These are phyloP conservation scores for Acronicta leporina DNA, from an alignment of 2,888 invertebrate genomes.

Conservation along the genomic window DNA sequence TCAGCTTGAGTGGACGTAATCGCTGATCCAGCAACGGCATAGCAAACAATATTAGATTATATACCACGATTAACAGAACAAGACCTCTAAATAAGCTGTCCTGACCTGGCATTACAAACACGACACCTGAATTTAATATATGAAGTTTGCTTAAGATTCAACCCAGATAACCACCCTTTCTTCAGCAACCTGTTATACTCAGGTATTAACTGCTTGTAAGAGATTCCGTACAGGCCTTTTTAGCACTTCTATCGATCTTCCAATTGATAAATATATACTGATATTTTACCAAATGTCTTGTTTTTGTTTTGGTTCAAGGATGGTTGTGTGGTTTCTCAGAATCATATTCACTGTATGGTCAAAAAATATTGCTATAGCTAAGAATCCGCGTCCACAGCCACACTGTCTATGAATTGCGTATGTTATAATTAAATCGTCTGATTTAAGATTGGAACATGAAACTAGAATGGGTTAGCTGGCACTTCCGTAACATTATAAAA, in stretches of 20 bases:
- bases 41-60: slow-evolving; percentile 35
- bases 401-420: slow-evolving; percentile 5
- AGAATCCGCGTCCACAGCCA: background rate
- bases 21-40: slow-evolving; percentile 48
- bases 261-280: too few species aligned
- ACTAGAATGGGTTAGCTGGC: slow-evolving; percentile 6
- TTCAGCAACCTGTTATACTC: too few species aligned
- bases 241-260: too few species aligned
- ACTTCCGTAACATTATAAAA: slow-evolving; percentile 30
- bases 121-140: too few species aligned
- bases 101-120: background rate
- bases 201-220: too few species aligned
- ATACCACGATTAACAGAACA: slow-evolving; percentile 14
- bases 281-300: too few species aligned
- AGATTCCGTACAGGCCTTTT: too few species aligned
- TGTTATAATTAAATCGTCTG: slow-evolving; percentile 19
- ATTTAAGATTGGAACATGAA: slow-evolving; percentile 9
- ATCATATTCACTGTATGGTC: too few species aligned
- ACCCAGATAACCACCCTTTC: too few species aligned
- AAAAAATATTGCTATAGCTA: background rate
- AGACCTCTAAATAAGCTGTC: slow-evolving; percentile 1
- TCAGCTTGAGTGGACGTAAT: slow-evolving; percentile 54
- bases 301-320: too few species aligned
- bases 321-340: too few species aligned
- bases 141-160: too few species aligned